phyloP scores from a whole-genome alignment of 2,797 vertebrate genomes.

The Gadopsis bispinosus region DNA sequence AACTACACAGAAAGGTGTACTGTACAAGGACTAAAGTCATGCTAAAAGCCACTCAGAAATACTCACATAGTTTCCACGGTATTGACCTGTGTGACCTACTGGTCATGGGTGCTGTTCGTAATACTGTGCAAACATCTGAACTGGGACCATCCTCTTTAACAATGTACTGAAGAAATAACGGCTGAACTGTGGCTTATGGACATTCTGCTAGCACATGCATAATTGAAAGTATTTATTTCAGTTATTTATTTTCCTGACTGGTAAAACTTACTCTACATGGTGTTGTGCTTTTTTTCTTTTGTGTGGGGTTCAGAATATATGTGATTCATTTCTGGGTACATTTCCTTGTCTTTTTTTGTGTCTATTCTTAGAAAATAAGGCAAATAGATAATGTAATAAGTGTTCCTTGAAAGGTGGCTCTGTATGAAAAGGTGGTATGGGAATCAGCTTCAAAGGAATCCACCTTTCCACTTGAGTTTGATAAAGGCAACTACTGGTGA shows the following conservation, averaged over 20 bases:
- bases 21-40: conserved; percentile 64
- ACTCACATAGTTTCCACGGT: conserved; percentile 36
- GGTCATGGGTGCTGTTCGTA: conserved; percentile 71
- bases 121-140: conserved; percentile 63
- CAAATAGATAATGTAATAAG: neutral
- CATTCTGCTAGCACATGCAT: conserved; percentile 49
- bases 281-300: conserved; percentile 26
- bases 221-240: conserved; percentile 78
- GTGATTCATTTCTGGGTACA: conserved; percentile 49
- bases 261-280: conserved; percentile 44
- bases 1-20: conserved; percentile 37
- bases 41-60: conserved; percentile 40
- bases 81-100: conserved; percentile 44
- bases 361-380: conserved; percentile 23
- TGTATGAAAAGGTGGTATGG: conserved; percentile 20
- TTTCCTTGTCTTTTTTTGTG: conserved; percentile 27
- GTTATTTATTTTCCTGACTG: conserved; percentile 76
- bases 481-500: neutral
- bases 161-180: conserved; percentile 40
- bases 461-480: conserved; percentile 4
- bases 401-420: conserved; percentile 3
- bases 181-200: conserved; percentile 43
- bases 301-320: conserved; percentile 51
- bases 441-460: conserved; percentile 1
- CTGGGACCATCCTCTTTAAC: conserved; percentile 27